phyloP scores from a whole-genome alignment of 2,113 vertebrate genomes.

The Xiphorhynchus elegans region DNA sequence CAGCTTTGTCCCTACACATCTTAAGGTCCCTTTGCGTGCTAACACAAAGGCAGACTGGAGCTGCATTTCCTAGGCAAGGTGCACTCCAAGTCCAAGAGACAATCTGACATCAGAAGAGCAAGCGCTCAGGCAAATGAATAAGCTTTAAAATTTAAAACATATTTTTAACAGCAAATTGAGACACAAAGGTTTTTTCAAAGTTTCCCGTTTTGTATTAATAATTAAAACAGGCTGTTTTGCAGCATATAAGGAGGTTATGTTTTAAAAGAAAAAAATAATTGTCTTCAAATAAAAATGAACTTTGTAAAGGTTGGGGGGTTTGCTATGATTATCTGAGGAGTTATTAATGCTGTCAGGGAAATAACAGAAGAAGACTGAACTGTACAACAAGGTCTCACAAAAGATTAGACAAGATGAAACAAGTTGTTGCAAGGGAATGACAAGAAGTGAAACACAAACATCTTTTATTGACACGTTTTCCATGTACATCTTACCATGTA shows the following conservation, averaged over 20 bases:
- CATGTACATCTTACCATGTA: not conserved
- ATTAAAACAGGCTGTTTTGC: not conserved
- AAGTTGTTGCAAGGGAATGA: not conserved
- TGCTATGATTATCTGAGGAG: not conserved
- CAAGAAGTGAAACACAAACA: constrained; percentile 3
- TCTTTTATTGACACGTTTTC: not conserved
- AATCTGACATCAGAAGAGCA: not conserved
- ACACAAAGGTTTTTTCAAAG: not conserved
- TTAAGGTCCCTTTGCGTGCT: not conserved
- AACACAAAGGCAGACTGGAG: not conserved
- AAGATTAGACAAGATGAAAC: constrained; percentile 30
- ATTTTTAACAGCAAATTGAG: not conserved
- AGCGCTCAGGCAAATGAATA: not conserved
- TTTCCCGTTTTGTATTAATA: not conserved
- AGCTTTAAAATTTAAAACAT: not conserved
- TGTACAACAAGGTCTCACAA: not conserved
- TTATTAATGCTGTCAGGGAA: not conserved
- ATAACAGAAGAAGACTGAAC: not conserved
- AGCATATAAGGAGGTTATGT: not conserved
- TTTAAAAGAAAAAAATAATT: not conserved
- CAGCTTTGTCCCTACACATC: not conserved
- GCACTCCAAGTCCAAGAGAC: not conserved
- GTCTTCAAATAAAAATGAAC: not conserved
- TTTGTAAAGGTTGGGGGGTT: not conserved
- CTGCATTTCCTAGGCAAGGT: not conserved